Base-by-base conservation (phyloP, 2,888 invertebrate genomes). In the Thereva unica region DNA sequence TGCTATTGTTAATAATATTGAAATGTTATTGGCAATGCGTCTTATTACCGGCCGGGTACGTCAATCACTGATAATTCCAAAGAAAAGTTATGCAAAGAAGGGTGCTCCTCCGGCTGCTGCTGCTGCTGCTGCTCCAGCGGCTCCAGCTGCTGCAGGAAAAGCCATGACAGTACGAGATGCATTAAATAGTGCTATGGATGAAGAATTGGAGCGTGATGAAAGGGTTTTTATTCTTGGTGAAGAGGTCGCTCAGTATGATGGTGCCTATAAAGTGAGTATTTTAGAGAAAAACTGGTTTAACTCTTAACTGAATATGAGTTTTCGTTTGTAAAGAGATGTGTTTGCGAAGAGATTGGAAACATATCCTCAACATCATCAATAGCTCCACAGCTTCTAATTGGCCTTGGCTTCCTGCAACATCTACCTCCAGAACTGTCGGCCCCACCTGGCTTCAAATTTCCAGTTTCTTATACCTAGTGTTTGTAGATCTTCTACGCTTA, bases 221-320 rank as follows among this genome's bases (percentile, higher is more conserved):
- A 85, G 85, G 68, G 95, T 96, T 0, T 95, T 95, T 78, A 77
- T 97, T 52, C 75, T 97, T 70, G 99, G 98, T 49, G 98, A 99
- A 81, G 99, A 99, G 83, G 98, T 99, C 1, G 98, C 97, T n/a
- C 89, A 92, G 82, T 98, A 97, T 77, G 97, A 98, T 78, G 97
- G 98, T 70, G 97, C 97, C 56, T 98, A 98, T 78, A 93, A 97
- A 90, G 92, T 98, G 37, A 23, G 23, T 23, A 23, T 23, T 23
- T 2, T 23, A 23, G 23, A 23, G 23, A n/a, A n/a, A n/a, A n/a
- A n/a, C n/a, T n/a, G n/a, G n/a, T n/a, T n/a, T n/a, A n/a, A n/a
- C n/a, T n/a, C n/a, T n/a, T n/a, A n/a, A n/a, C n/a, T n/a, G n/a
- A n/a, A n/a, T n/a, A n/a, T n/a, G n/a, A n/a, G n/a, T n/a, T n/a